These are phyloP conservation scores for Colaptes auratus DNA, from an alignment of 2,113 vertebrate species.

Conservation along the genomic window DNA sequence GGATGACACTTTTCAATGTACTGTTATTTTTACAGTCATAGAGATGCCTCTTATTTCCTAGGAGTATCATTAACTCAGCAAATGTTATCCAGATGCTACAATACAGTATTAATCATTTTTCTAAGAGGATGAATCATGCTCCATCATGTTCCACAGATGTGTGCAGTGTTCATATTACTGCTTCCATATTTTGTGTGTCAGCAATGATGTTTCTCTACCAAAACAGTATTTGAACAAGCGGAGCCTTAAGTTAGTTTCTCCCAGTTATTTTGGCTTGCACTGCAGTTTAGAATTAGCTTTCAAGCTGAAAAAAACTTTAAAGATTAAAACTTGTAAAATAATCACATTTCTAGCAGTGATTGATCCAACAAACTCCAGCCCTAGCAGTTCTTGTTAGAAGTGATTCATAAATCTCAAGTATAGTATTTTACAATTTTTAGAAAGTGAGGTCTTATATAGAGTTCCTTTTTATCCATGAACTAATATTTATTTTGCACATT, in stretches of 20 bases:
- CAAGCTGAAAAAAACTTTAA: not conserved
- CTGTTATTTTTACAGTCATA: not conserved
- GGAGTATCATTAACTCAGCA: constrained; percentile 1
- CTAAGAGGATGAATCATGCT: not conserved
- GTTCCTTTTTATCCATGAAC: constrained; percentile 17
- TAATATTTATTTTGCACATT: not conserved
- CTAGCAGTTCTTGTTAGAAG: not conserved
- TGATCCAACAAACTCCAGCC: not conserved
- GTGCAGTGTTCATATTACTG: not conserved
- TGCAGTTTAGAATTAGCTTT: not conserved
- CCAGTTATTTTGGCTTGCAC: not conserved
- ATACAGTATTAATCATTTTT: constrained; percentile 25
- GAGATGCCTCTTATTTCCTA: not conserved
- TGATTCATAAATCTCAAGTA: not conserved
- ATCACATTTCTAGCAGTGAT: not conserved
- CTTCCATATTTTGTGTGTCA: not conserved
- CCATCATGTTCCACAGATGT: not conserved
- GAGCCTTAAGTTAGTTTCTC: not conserved
- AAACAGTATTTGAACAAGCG: not conserved
- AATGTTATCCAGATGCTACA: constrained; percentile 30
- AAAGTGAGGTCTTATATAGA: not conserved
- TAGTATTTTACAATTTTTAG: constrained; percentile 25
- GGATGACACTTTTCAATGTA: not conserved
- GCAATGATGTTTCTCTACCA: not conserved
- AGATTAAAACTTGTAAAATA: constrained; percentile 1